These are phyloP conservation scores for Carposina sasakii DNA, from an alignment of 1,140 invertebrate species.

Conservation along the genomic window DNA sequence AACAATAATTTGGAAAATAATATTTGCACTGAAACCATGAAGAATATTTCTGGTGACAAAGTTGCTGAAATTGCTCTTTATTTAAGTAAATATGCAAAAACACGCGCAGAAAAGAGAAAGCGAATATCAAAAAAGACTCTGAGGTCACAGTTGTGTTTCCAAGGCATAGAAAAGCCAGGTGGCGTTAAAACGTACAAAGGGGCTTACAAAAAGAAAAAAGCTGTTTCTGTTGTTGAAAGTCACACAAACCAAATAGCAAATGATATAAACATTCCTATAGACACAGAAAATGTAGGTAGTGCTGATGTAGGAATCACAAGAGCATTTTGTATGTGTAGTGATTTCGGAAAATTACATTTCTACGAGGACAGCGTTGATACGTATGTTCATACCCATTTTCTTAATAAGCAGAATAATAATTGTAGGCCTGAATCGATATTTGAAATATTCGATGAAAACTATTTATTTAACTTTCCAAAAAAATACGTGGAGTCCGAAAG, in stretches of 20 bases:
- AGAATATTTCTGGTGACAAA: slow-evolving; percentile 11
- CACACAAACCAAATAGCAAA: too few species aligned
- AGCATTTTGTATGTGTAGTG: slow-evolving; percentile 48
- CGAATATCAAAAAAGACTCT: slow-evolving; percentile 14
- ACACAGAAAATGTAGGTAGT: background rate
- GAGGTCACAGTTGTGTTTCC: slow-evolving; percentile 43
- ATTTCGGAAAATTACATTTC: slow-evolving; percentile 42
- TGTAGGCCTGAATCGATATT: slow-evolving; percentile 29
- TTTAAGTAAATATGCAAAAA: slow-evolving; percentile 15
- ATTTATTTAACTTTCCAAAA: slow-evolving; percentile 6
- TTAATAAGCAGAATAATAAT: slow-evolving; percentile 12
- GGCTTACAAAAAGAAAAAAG: slow-evolving; percentile 24
- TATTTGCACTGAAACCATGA: slow-evolving; percentile 1
- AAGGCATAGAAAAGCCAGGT: slow-evolving; percentile 68
- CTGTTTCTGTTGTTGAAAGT: too few species aligned
- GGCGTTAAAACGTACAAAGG: slow-evolving; percentile 26
- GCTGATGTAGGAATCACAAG: background rate
- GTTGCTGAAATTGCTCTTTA: slow-evolving; percentile 24
- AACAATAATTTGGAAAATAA: slow-evolving; percentile 1
- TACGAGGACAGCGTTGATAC: slow-evolving; percentile 23
- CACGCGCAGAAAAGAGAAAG: background rate
- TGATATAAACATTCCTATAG: too few species aligned
- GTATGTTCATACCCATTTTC: slow-evolving; percentile 55
- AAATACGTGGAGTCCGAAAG: background rate
- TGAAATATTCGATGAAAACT: slow-evolving; percentile 41